A percentile compares a stretch with the other conserved stretches of the same genome.
Conservation (phyloP, 2,113 vertebrate species). For the Myotis yumanensis region DNA sequence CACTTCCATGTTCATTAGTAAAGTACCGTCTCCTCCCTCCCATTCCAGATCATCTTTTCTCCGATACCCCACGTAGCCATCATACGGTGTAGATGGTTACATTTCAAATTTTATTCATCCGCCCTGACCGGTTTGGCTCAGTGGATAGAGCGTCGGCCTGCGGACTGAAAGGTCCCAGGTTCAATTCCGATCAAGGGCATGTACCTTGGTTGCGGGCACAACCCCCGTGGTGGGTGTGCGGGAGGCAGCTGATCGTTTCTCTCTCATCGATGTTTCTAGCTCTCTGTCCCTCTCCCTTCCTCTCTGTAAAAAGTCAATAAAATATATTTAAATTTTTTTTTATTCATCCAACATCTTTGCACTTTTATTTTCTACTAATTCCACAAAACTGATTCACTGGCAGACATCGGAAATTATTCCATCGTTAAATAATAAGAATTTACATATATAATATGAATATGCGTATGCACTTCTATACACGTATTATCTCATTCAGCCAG, state of each 20-base stretch:
- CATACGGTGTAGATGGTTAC: neutral
- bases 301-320: too few species aligned
- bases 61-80: neutral
- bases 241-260: too few species aligned
- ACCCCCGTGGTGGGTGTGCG: too few species aligned
- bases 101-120: neutral
- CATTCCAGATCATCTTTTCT: neutral
- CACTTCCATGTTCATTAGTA: neutral
- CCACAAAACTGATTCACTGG: neutral
- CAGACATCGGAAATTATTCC: neutral
- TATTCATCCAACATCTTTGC: neutral
- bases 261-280: too few species aligned
- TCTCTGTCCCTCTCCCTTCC: too few species aligned
- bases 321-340: too few species aligned
- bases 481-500: neutral
- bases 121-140: too few species aligned
- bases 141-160: too few species aligned
- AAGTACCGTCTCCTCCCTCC: neutral
- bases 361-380: conserved; percentile 49
- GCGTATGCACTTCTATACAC: neutral
- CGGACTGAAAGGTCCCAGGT: too few species aligned
- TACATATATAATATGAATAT: neutral
- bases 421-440: conserved; percentile 17
- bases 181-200: too few species aligned
- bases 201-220: too few species aligned